Conservation (phyloP, 2,113 vertebrate species). For the Mobula birostris region DNA sequence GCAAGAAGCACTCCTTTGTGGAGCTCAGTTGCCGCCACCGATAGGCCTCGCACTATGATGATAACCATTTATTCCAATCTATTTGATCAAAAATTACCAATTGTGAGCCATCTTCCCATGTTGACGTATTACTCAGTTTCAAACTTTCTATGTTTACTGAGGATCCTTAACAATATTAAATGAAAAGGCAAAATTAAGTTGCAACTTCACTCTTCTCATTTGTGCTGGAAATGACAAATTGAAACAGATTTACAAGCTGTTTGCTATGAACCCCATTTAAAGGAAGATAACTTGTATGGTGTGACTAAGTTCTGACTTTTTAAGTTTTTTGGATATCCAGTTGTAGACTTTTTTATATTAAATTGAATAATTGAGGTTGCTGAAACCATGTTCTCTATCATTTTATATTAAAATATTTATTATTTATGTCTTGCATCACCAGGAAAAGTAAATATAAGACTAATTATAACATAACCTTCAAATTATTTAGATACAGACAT, state of each 20-base stretch:
- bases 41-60: no score
- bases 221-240: not conserved
- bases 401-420: not conserved
- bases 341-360: not conserved
- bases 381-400: not conserved
- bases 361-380: not conserved
- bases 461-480: not conserved
- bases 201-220: not conserved
- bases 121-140: not conserved
- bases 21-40: no score
- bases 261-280: not conserved
- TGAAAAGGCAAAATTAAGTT: not conserved
- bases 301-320: not conserved
- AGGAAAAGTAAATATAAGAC: not conserved
- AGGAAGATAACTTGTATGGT: not conserved
- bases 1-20: no score
- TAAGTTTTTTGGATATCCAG: no score
- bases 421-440: not conserved
- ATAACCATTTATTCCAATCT: not conserved
- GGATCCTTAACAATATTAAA: not conserved
- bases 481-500: not conserved
- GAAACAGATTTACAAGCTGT: not conserved
- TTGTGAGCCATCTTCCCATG: not conserved
- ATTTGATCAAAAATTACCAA: not conserved
- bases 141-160: not conserved